Evolutionary conservation across 2,113 vertebrate genomes (phyloP).

Genomic region (Platichthys stellatus): DNA sequence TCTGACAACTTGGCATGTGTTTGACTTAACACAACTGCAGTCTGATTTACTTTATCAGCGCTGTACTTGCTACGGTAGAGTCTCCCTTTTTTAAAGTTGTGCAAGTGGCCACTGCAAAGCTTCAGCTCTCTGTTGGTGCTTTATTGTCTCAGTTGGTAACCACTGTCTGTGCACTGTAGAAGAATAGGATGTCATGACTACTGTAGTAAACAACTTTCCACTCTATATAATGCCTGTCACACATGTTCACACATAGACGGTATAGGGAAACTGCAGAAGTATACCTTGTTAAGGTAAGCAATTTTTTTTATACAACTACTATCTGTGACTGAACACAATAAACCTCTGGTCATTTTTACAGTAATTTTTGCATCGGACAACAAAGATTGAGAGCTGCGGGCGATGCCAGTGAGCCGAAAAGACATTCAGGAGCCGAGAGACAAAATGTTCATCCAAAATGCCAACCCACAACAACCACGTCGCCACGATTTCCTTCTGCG

Average conservation of each 20-base stretch:
- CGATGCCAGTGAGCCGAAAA: background rate
- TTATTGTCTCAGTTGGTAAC: slow-evolving; percentile 58
- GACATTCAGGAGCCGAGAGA: slow-evolving; percentile 6
- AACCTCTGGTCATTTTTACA: too few relatives aligned
- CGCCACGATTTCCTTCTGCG: slow-evolving; percentile 51
- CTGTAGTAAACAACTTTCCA: slow-evolving; percentile 63
- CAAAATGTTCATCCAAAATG: slow-evolving; percentile 62
- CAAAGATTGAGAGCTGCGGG: too few relatives aligned
- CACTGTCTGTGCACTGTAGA: slow-evolving; percentile 49
- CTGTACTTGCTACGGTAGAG: background rate
- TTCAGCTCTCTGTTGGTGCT: slow-evolving; percentile 38
- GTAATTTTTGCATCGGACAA: too few relatives aligned
- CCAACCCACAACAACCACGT: slow-evolving; percentile 9
- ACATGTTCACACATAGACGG: slow-evolving; percentile 36
- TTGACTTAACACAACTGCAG: background rate
- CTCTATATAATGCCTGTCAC: slow-evolving; percentile 25
- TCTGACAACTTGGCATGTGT: slow-evolving; percentile 1
- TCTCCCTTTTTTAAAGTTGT: background rate
- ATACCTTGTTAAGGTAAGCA: too few relatives aligned
- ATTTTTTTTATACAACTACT: too few relatives aligned
- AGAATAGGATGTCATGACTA: slow-evolving; percentile 73
- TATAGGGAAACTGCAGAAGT: slow-evolving; percentile 1
- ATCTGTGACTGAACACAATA: too few relatives aligned
- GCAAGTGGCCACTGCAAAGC: slow-evolving; percentile 2
- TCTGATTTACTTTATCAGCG: slow-evolving; percentile 13